A percentile compares a stretch with the other conserved stretches of the same genome.
Evolutionary conservation across 2,113 vertebrate species (phyloP).

Genomic region (Apistogramma diplotaenia): DNA sequence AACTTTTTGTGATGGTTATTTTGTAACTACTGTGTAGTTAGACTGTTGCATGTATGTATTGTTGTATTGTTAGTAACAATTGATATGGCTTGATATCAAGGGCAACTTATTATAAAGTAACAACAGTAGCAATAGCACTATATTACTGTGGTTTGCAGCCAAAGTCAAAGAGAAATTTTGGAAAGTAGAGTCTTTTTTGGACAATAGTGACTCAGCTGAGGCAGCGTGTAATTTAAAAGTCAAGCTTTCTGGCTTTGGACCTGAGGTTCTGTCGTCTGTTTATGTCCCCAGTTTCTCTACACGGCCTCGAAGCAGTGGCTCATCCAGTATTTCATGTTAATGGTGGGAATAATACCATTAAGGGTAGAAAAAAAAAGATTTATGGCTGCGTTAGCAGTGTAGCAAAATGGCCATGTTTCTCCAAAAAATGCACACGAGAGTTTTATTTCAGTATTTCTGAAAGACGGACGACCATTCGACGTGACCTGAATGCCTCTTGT

Average conservation of each 20-base stretch:
- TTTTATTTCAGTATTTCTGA: neutral
- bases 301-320: neutral
- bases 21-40: neutral
- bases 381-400: neutral
- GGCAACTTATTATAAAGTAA: neutral
- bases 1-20: neutral
- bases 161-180: neutral
- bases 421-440: neutral
- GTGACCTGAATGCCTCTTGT: neutral
- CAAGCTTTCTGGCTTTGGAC: conserved; percentile 21
- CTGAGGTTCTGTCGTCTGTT: neutral
- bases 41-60: neutral
- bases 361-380: neutral
- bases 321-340: neutral
- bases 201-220: conserved; percentile 9
- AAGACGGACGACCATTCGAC: neutral
- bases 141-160: neutral
- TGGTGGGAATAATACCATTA: neutral
- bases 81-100: neutral
- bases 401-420: neutral
- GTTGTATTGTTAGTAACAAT: no score
- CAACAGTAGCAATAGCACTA: neutral
- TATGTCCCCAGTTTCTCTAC: neutral
- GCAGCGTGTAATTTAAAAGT: conserved; percentile 46
- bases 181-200: conserved; percentile 15